Conservation (phyloP, 1,140 invertebrate species). For the Aethina tumida region DNA sequence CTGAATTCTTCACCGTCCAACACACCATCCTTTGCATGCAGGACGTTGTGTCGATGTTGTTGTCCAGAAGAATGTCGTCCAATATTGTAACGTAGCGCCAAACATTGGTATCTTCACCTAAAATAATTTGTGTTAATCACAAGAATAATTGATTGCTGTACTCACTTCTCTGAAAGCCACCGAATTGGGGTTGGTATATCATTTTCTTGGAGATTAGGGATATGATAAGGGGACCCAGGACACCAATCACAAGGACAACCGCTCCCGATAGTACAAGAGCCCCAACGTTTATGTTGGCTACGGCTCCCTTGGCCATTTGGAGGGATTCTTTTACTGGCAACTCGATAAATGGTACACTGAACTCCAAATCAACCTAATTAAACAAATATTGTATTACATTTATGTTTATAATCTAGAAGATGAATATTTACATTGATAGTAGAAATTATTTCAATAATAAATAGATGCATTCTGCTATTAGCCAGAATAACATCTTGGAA, state of each 20-base stretch:
- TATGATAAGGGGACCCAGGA: slow-evolving; percentile 24
- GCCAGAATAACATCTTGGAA: too few relatives aligned
- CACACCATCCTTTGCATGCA: slow-evolving; percentile 29
- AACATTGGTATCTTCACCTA: slow-evolving; percentile 5
- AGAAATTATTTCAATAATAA: too few relatives aligned
- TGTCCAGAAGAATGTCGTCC: slow-evolving; percentile 24
- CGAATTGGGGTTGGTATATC: slow-evolving; percentile 9
- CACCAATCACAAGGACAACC: slow-evolving; percentile 22
- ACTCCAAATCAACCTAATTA: slow-evolving; percentile 32
- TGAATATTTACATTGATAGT: too few relatives aligned
- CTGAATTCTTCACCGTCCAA: slow-evolving; percentile 23
- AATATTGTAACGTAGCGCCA: slow-evolving; percentile 15
- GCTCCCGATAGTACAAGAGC: slow-evolving; percentile 26
- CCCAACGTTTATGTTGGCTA: slow-evolving; percentile 31
- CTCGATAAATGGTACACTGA: slow-evolving; percentile 30
- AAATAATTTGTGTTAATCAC: not conserved
- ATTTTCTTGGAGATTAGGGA: slow-evolving; percentile 18
- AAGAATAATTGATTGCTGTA: not conserved
- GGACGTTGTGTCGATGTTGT: slow-evolving; percentile 27
- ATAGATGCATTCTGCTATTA: too few relatives aligned
- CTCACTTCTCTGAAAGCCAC: not conserved
- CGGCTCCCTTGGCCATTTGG: slow-evolving; percentile 19
- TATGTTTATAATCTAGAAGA: too few relatives aligned
- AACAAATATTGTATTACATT: too few relatives aligned
- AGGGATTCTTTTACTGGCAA: slow-evolving; percentile 32